phyloP scores from a whole-genome alignment of 1,140 invertebrate genomes.

The Lepidostoma basale region DNA sequence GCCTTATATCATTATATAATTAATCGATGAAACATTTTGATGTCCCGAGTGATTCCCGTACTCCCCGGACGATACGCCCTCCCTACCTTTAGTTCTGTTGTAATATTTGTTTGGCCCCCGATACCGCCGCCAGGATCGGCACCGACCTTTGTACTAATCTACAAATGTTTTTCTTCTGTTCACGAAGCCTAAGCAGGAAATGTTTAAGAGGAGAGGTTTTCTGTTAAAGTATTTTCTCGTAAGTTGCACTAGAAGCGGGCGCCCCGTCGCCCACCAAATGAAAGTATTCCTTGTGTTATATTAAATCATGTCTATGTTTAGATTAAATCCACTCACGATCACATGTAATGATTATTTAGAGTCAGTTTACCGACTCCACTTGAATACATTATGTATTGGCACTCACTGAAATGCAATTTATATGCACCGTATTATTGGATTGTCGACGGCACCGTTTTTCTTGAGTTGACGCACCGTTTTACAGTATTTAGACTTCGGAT shows the following conservation, averaged over 20 bases:
- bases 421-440: conserved; percentile 65
- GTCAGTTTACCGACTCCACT: conserved; percentile 47
- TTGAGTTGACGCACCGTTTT: conserved; percentile 65
- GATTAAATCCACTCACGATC: conserved; percentile 67
- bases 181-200: conserved; percentile 44
- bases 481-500: conserved; percentile 63
- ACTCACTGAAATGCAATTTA: conserved; percentile 68
- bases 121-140: conserved; percentile 10
- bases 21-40: no score
- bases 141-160: conserved; percentile 40
- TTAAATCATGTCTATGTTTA: conserved; percentile 49
- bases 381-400: conserved; percentile 51
- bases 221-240: conserved; percentile 36
- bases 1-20: not conserved
- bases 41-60: no score
- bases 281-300: conserved; percentile 15
- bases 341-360: conserved; percentile 69
- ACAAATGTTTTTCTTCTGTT: conserved; percentile 45
- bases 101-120: no score
- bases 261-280: not conserved
- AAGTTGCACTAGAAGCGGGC: conserved; percentile 37
- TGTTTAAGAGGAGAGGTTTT: conserved; percentile 45
- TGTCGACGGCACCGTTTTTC: conserved; percentile 67
- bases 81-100: no score
- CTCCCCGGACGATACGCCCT: no score